Evolutionary conservation across 2,797 vertebrate genomes (phyloP).

Genomic region (Schizopygopsis malacanthus): DNA sequence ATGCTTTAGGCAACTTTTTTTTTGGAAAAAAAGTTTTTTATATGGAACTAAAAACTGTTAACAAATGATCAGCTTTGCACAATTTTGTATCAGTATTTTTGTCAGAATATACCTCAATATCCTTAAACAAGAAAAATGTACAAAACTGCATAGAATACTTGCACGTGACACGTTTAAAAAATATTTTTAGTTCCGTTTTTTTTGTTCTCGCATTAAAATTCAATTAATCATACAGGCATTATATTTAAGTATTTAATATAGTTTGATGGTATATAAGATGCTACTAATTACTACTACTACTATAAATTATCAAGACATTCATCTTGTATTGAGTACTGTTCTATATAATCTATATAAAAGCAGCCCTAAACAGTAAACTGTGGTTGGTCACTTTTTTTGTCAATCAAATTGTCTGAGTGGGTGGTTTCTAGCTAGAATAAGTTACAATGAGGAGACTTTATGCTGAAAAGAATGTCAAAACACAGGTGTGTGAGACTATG

Average conservation of each 20-base stretch:
- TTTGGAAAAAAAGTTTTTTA: neutral
- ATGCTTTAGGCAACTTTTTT: neutral
- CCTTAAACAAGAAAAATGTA: neutral
- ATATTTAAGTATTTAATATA: no score
- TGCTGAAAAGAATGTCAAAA: neutral
- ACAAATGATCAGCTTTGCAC: neutral
- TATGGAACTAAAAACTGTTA: neutral
- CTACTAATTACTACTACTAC: neutral
- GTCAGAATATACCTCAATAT: neutral
- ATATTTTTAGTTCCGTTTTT: neutral
- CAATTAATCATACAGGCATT: no score
- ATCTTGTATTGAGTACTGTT: neutral
- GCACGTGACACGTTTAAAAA: neutral
- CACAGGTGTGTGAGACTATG: neutral
- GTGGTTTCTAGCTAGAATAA: neutral
- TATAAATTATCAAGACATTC: neutral
- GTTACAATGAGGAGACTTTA: neutral
- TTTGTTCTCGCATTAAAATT: no score
- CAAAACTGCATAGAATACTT: neutral
- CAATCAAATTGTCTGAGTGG: neutral
- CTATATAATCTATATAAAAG: neutral
- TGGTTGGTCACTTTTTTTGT: neutral
- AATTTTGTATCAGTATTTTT: neutral
- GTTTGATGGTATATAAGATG: neutral
- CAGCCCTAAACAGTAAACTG: neutral